Percentiles rank a stretch among this genome's conserved stretches.
Conservation (phyloP, 1,140 invertebrate genomes). For the Cyphomyrmex costatus region DNA sequence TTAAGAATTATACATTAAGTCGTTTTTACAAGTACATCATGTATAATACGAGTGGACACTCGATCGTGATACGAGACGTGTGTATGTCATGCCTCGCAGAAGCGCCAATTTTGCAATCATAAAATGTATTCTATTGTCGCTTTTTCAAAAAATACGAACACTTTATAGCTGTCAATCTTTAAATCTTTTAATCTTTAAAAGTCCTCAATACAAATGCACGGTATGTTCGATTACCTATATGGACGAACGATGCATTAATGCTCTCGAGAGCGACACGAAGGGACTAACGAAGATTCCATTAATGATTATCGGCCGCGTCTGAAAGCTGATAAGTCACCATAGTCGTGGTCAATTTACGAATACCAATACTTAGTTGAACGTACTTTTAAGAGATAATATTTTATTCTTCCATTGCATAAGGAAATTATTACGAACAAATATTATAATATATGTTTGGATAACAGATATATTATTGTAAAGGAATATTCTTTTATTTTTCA, state of each 20-base stretch:
- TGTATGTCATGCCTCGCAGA: background rate
- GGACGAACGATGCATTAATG: background rate
- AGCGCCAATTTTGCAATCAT: constrained; percentile 41
- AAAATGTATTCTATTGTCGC: constrained; percentile 29
- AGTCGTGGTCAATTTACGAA: constrained; percentile 37
- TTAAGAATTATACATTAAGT: constrained; percentile 38
- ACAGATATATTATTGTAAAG: background rate
- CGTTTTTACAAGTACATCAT: constrained; percentile 11
- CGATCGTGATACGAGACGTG: background rate
- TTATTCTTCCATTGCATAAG: background rate
- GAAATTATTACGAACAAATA: background rate
- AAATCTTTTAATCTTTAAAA: constrained; percentile 41
- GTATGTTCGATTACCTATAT: constrained; percentile 15
- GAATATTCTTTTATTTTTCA: background rate
- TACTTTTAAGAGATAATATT: background rate
- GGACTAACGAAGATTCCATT: constrained; percentile 69
- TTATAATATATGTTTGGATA: background rate
- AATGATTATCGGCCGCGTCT: constrained; percentile 60
- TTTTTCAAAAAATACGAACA: constrained; percentile 1
- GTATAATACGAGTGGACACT: background rate
- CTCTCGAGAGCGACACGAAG: constrained; percentile 4
- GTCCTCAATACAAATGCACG: background rate
- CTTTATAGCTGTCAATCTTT: constrained; percentile 5
- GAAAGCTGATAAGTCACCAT: constrained; percentile 58
- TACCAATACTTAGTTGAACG: background rate